Conservation (phyloP, 2,113 vertebrate species). For the Petroica traversi region DNA sequence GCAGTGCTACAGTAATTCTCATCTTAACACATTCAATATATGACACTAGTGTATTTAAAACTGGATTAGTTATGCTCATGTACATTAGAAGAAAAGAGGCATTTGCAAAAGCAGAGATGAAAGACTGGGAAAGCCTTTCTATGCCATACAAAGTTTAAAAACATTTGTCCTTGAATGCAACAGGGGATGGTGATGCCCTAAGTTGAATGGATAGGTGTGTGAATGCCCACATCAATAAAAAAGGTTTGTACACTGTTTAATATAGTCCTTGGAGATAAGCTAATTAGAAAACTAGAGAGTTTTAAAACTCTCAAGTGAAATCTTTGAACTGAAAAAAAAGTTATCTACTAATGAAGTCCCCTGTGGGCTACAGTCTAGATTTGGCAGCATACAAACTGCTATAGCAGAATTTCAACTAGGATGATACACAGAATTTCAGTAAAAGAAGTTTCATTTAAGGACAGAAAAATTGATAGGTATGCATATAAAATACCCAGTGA, state of each 20-base stretch:
- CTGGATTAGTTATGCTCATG: conserved; percentile 10
- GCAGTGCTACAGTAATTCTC: neutral
- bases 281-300: conserved; percentile 80
- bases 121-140: neutral
- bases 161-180: conserved; percentile 58
- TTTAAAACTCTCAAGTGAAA: conserved; percentile 76
- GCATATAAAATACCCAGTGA: neutral
- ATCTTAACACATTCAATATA: neutral
- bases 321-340: conserved; percentile 77
- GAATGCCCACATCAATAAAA: conserved; percentile 74
- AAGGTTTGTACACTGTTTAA: conserved; percentile 75
- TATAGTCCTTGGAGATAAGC: conserved; percentile 67
- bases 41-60: neutral
- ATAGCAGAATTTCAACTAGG: conserved; percentile 67
- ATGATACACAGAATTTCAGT: conserved; percentile 12
- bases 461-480: neutral
- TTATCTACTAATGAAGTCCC: conserved; percentile 81
- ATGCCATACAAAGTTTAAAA: neutral
- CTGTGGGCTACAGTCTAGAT: conserved; percentile 54
- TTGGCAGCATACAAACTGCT: conserved; percentile 30
- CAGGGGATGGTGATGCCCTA: conserved; percentile 40
- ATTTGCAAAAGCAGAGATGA: neutral
- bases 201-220: conserved; percentile 39
- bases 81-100: neutral
- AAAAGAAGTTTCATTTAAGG: neutral